These are phyloP conservation scores for Drosophila serrata DNA, from an alignment of 1,140 invertebrate genomes.

Conservation along the genomic window DNA sequence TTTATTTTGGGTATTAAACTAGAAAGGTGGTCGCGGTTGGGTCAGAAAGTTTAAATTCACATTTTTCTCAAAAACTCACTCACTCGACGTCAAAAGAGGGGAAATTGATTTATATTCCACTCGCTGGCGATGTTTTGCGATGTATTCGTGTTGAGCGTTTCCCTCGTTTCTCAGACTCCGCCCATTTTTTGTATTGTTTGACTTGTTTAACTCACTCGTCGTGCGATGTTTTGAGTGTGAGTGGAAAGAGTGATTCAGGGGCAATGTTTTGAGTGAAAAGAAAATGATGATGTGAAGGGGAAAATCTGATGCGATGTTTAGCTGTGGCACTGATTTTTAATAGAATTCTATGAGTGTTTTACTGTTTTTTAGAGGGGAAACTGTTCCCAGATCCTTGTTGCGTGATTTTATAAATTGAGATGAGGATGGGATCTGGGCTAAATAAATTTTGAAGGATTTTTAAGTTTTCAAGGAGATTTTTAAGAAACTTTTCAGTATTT, in stretches of 20 bases:
- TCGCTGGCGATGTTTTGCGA: conserved; percentile 69
- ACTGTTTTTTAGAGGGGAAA: not conserved
- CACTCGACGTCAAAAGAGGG: conserved; percentile 29
- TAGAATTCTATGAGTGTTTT: not conserved
- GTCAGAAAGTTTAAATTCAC: conserved; percentile 27
- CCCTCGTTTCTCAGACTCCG: conserved; percentile 59
- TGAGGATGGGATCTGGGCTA: not conserved
- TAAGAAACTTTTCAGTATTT: not conserved
- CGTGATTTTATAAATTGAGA: not conserved
- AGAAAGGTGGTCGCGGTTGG: conserved; percentile 43
- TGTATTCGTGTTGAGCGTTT: conserved; percentile 45
- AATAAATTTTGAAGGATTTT: not conserved
- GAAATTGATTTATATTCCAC: conserved; percentile 41
- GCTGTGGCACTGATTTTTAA: conserved; percentile 31
- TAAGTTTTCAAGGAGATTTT: not conserved
- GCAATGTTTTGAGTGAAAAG: conserved; percentile 39
- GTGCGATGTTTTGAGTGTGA: conserved; percentile 53
- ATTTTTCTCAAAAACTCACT: conserved; percentile 21
- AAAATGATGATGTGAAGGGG: conserved; percentile 17
- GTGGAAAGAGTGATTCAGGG: conserved; percentile 11
- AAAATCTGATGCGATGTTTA: conserved; percentile 7
- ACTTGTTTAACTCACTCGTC: conserved; percentile 3
- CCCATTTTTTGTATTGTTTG: conserved; percentile 66
- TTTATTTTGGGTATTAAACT: conserved; percentile 19
- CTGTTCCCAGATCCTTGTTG: conserved; percentile 10